A percentile compares a stretch with the other conserved stretches of the same genome.
phyloP scores from a whole-genome alignment of 1,140 invertebrate genomes.

The Drosophila ambigua region DNA sequence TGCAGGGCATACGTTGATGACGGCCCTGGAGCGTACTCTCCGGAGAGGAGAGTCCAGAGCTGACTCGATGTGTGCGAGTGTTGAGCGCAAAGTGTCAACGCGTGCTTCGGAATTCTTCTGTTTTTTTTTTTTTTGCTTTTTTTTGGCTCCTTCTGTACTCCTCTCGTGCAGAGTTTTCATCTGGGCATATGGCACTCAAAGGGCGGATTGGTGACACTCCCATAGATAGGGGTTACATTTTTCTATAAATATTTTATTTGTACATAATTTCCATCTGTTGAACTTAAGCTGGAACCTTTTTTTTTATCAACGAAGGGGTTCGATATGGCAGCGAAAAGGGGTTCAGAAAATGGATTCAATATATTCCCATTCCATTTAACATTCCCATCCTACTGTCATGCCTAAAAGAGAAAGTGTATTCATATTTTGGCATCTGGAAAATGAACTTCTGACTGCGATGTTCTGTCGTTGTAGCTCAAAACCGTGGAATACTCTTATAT shows the following conservation, averaged over 20 bases:
- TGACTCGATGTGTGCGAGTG: constrained; percentile 55
- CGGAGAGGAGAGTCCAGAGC: constrained; percentile 58
- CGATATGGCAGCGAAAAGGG: neutral
- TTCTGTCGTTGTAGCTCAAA: too few relatives aligned
- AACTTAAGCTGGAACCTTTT: constrained; percentile 6
- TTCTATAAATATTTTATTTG: constrained; percentile 54
- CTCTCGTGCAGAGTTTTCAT: constrained; percentile 11
- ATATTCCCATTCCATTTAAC: too few relatives aligned
- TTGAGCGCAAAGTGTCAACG: constrained; percentile 81
- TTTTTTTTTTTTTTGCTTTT: constrained; percentile 26
- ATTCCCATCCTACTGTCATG: too few relatives aligned
- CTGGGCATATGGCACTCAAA: constrained; percentile 52
- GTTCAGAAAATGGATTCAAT: too few relatives aligned
- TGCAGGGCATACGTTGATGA: constrained; percentile 68
- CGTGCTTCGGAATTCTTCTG: constrained; percentile 74
- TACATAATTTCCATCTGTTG: constrained; percentile 49
- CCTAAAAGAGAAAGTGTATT: too few relatives aligned
- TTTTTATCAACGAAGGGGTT: constrained; percentile 40
- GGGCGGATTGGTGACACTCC: constrained; percentile 42
- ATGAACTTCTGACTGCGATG: too few relatives aligned
- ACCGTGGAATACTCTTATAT: too few relatives aligned
- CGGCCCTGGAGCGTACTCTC: constrained; percentile 68
- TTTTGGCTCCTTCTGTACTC: constrained; percentile 15
- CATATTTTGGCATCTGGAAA: too few relatives aligned
- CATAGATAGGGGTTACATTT: neutral